phyloP scores from a whole-genome alignment of 1,140 invertebrate species.

The Limonius californicus region DNA sequence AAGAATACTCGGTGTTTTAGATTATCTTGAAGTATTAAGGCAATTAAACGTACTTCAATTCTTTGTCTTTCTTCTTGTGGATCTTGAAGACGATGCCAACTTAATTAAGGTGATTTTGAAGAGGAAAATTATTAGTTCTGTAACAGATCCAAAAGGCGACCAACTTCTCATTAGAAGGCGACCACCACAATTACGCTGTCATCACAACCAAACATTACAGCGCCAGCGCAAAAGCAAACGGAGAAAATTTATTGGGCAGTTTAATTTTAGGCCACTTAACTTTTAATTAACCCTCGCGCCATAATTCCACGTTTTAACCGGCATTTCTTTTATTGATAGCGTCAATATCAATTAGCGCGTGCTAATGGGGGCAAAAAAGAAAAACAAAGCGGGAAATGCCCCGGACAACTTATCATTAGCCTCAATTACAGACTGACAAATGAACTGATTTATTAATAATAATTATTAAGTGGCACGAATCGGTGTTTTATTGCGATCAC shows the following conservation, averaged over 20 bases:
- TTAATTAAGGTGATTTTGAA: too few relatives aligned
- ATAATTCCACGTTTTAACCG: background rate
- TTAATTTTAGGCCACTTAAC: background rate
- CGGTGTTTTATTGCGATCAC: background rate
- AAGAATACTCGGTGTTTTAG: too few relatives aligned
- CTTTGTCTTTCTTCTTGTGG: too few relatives aligned
- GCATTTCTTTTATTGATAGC: constrained; percentile 1
- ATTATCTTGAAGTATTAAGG: too few relatives aligned
- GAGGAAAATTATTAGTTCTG: too few relatives aligned
- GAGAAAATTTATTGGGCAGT: background rate
- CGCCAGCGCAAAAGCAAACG: too few relatives aligned
- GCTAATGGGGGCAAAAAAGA: background rate
- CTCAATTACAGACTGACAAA: constrained; percentile 7
- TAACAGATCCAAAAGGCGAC: too few relatives aligned
- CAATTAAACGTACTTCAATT: too few relatives aligned
- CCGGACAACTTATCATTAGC: background rate
- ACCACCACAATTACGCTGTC: too few relatives aligned
- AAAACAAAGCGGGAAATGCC: background rate
- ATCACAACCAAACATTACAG: too few relatives aligned
- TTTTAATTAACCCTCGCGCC: constrained; percentile 4
- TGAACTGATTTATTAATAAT: constrained; percentile 6
- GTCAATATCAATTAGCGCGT: constrained; percentile 5
- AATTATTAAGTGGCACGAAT: background rate
- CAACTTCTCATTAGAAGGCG: too few relatives aligned
- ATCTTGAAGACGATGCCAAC: too few relatives aligned